Evolutionary conservation across 2,888 invertebrate genomes (phyloP).

Genomic region (Agrypnus murinus): DNA sequence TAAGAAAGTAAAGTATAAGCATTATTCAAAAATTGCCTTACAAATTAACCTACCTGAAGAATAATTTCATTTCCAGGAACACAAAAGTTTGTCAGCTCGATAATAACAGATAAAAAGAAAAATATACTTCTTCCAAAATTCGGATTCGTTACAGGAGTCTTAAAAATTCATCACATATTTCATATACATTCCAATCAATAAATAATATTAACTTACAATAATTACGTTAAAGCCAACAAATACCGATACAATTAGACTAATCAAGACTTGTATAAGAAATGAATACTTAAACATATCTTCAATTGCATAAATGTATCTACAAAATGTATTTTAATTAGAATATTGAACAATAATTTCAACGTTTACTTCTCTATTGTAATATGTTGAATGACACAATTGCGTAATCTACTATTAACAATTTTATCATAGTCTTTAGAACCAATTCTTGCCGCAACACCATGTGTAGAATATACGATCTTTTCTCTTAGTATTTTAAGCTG

Average conservation of each 20-base stretch:
- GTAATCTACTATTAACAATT: background rate
- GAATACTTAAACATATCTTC: background rate
- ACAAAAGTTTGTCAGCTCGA: background rate
- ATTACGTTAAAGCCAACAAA: background rate
- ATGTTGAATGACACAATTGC: background rate
- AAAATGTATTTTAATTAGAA: background rate
- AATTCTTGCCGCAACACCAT: background rate
- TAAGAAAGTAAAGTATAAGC: too few species aligned
- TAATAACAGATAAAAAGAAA: background rate
- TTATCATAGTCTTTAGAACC: background rate
- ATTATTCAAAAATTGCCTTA: too few species aligned
- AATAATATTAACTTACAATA: background rate
- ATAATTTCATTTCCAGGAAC: constrained; percentile 7
- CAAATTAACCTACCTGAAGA: constrained; percentile 8
- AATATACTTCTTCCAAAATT: background rate
- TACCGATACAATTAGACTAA: background rate
- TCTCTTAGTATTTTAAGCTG: background rate
- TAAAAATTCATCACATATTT: background rate
- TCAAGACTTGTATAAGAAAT: constrained; percentile 2
- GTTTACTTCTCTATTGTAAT: background rate
- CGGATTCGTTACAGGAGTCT: background rate
- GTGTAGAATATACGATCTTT: background rate
- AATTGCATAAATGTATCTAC: background rate
- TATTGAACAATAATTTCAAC: too few species aligned
- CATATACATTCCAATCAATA: too few species aligned